These are phyloP conservation scores for Diorhabda elongata DNA, from an alignment of 1,140 invertebrate species.

Conservation along the genomic window DNA sequence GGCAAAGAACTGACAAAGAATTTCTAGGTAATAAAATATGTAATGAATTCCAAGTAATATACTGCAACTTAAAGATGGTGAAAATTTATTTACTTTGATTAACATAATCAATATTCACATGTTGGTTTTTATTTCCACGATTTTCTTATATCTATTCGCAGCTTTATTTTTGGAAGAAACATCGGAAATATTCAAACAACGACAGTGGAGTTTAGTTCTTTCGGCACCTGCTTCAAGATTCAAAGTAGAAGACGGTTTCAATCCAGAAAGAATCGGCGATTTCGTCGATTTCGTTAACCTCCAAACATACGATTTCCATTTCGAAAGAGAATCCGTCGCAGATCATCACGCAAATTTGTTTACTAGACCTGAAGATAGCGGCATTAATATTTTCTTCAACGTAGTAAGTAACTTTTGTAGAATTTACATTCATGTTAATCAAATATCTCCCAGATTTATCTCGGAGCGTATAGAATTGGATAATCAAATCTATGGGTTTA, in stretches of 20 bases:
- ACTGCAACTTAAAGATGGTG: too few species aligned
- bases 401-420: slow-evolving; percentile 39
- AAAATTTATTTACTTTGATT: too few species aligned
- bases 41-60: too few species aligned
- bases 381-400: slow-evolving; percentile 46
- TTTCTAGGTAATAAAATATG: not conserved
- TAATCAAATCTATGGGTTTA: too few species aligned
- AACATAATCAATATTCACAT: too few species aligned
- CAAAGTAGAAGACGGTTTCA: slow-evolving; percentile 51
- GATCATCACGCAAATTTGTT: slow-evolving; percentile 56
- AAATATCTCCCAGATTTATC: too few species aligned
- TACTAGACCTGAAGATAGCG: slow-evolving; percentile 37
- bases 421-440: too few species aligned
- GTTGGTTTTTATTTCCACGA: too few species aligned
- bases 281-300: slow-evolving; percentile 64
- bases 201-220: slow-evolving; percentile 52
- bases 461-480: too few species aligned
- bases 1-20: slow-evolving; percentile 48
- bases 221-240: slow-evolving; percentile 56
- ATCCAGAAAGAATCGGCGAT: slow-evolving; percentile 41
- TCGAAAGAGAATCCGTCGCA: slow-evolving; percentile 56
- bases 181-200: slow-evolving; percentile 50
- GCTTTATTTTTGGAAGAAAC: slow-evolving; percentile 50
- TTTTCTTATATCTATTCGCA: slow-evolving; percentile 17
- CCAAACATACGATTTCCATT: slow-evolving; percentile 68